Evolutionary conservation across 1,140 invertebrate species (phyloP).

Genomic region (Pseudoatta argentina): DNA sequence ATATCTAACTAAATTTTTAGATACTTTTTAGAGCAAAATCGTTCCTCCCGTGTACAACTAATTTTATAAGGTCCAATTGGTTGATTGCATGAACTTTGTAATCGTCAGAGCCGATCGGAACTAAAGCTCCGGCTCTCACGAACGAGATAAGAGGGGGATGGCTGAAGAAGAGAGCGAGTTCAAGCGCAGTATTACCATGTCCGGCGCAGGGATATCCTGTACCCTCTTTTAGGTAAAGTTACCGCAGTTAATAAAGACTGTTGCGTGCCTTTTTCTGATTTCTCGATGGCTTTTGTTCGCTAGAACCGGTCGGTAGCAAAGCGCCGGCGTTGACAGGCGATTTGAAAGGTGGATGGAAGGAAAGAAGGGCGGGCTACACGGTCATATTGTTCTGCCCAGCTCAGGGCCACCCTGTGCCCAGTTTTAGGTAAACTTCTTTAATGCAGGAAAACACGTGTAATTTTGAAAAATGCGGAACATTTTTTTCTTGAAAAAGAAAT

Average conservation of each 20-base stretch:
- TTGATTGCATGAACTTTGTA: constrained; percentile 54
- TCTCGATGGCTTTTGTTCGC: constrained; percentile 62
- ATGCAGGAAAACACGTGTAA: not conserved
- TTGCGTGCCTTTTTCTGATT: constrained; percentile 63
- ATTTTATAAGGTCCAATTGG: constrained; percentile 20
- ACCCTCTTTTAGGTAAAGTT: constrained; percentile 85
- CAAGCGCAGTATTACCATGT: constrained; percentile 87
- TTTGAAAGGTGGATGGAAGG: constrained; percentile 82
- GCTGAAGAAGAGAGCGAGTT: constrained; percentile 77
- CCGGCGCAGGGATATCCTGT: constrained; percentile 89
- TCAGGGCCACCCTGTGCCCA: constrained; percentile 87
- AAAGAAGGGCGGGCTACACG: constrained; percentile 77
- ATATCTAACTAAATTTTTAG: too few relatives aligned
- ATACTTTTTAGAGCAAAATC: too few relatives aligned
- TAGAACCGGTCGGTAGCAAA: constrained; percentile 90
- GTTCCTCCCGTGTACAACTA: not conserved
- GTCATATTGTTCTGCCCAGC: constrained; percentile 88
- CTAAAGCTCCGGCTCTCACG: constrained; percentile 89
- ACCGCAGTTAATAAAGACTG: constrained; percentile 34
- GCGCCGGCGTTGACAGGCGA: constrained; percentile 88
- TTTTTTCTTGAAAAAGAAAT: not conserved
- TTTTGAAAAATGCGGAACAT: not conserved
- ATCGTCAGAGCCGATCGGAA: constrained; percentile 89
- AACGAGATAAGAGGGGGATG: constrained; percentile 79
- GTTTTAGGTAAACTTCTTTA: constrained; percentile 81